phyloP scores from a whole-genome alignment of 2,888 invertebrate species.

The Smittia sp. region DNA sequence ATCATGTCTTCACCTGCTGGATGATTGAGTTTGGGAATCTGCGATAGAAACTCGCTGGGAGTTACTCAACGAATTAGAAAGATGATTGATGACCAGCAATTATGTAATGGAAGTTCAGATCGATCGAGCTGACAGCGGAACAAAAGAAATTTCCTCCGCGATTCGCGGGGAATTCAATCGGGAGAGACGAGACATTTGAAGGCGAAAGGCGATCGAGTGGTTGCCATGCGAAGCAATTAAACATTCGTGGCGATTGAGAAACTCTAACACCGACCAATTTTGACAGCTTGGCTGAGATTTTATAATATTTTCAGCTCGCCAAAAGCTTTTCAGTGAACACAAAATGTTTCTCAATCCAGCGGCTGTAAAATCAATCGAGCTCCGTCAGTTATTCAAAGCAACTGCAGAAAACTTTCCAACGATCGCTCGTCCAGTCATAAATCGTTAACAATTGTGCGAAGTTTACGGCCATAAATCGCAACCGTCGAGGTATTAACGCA shows the following conservation, averaged over 20 bases:
- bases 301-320: neutral
- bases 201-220: neutral
- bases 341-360: no score
- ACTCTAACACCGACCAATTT: no score
- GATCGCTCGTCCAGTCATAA: neutral
- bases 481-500: neutral
- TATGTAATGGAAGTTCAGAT: neutral
- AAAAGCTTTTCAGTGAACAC: no score
- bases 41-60: neutral
- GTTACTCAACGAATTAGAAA: neutral
- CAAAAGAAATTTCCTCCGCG: neutral
- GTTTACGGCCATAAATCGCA: neutral
- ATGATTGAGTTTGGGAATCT: neutral
- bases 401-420: neutral
- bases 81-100: conserved; percentile 1
- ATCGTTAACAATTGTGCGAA: neutral
- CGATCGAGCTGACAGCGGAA: neutral
- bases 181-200: neutral
- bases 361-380: neutral
- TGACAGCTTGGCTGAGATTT: neutral
- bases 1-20: neutral
- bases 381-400: no score
- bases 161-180: neutral
- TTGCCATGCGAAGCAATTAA: no score
- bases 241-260: no score